Evolutionary conservation across 2,797 vertebrate genomes (phyloP).

Genomic region (Cyclura pinguis): DNA sequence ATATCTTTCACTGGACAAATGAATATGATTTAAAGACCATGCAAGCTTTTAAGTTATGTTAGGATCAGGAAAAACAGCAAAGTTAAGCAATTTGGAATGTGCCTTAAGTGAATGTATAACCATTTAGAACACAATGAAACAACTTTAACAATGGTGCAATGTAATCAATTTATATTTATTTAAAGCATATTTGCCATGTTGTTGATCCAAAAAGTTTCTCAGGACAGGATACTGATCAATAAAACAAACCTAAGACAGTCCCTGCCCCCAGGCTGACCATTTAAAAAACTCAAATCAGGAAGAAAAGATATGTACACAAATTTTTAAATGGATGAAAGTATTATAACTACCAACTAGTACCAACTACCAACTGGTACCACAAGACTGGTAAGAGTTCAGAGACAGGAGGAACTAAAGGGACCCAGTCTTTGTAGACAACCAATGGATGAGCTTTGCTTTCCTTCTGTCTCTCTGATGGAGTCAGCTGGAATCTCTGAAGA

Average conservation of each 20-base stretch:
- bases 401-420: not conserved
- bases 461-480: not conserved
- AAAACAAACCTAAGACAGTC: not conserved
- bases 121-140: not conserved
- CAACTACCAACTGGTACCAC: too few species aligned
- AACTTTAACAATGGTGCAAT: not conserved
- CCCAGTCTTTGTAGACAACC: not conserved
- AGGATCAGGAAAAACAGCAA: not conserved
- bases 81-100: not conserved
- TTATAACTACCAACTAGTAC: not conserved
- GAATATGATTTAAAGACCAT: conserved; percentile 2
- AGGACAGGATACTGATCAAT: not conserved
- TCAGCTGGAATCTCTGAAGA: not conserved
- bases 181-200: not conserved
- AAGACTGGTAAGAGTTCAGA: not conserved
- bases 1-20: conserved; percentile 16
- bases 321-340: not conserved
- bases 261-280: not conserved
- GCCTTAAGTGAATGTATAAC: too few species aligned
- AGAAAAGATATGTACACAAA: not conserved
- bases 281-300: not conserved
- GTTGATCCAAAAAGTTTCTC: not conserved
- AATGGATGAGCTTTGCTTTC: not conserved
- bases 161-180: not conserved
- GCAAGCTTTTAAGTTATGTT: conserved; percentile 1